A percentile compares a stretch with the other conserved stretches of the same genome.
These are phyloP conservation scores for Pasiphila rectangulata DNA, from an alignment of 2,888 invertebrate species.

Conservation along the genomic window DNA sequence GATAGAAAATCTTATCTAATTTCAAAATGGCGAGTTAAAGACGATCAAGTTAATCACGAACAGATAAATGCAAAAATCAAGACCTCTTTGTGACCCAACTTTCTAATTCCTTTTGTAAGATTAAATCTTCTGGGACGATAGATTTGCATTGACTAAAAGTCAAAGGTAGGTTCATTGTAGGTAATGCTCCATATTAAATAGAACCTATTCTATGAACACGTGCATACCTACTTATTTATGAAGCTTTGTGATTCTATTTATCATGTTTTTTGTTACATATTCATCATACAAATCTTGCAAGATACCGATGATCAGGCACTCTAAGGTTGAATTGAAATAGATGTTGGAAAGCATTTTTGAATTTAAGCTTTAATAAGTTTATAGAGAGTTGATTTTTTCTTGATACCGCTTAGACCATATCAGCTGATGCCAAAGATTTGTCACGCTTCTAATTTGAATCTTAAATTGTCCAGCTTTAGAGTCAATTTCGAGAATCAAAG, in stretches of 20 bases:
- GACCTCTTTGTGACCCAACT: not conserved
- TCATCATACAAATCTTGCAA: conserved; percentile 18
- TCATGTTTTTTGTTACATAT: conserved; percentile 9
- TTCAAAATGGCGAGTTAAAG: too few species aligned
- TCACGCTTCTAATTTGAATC: not conserved
- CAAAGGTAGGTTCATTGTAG: too few species aligned
- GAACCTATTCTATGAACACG: conserved; percentile 16
- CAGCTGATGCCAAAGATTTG: conserved; percentile 60
- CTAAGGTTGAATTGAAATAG: not conserved
- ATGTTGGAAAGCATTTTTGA: not conserved
- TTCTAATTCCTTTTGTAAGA: not conserved
- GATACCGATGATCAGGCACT: too few species aligned
- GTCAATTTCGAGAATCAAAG: not conserved
- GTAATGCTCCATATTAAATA: conserved; percentile 16
- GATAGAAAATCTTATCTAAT: too few species aligned
- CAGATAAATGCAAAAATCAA: too few species aligned
- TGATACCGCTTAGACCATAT: conserved; percentile 32
- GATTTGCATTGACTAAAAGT: conserved; percentile 6
- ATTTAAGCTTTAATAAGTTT: conserved; percentile 5
- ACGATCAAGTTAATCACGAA: too few species aligned
- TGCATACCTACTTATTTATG: conserved; percentile 11
- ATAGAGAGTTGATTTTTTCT: not conserved
- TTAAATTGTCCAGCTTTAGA: not conserved
- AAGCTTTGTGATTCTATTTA: conserved; percentile 7
- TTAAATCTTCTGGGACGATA: not conserved